Percentiles rank a stretch among this genome's conserved stretches.
phyloP scores from a whole-genome alignment of 2,888 invertebrate species.

The Arenicola marina region DNA sequence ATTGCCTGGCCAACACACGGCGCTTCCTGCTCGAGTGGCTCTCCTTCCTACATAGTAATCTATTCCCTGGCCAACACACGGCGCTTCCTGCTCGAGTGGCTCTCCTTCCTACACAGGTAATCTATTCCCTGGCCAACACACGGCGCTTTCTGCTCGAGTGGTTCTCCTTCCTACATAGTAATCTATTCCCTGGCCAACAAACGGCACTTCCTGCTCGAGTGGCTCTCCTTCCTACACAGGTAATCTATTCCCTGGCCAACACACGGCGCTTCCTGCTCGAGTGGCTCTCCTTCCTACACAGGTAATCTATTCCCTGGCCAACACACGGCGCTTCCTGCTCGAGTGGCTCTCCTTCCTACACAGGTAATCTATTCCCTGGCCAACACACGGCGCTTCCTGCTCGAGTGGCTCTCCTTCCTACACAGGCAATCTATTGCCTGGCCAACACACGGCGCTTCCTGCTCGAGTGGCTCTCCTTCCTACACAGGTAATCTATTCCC shows the following conservation, averaged over 20 bases:
- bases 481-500: not conserved
- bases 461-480: not conserved
- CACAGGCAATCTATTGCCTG: not conserved
- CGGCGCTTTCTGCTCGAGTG: too few species aligned
- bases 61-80: too few species aligned
- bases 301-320: not conserved
- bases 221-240: not conserved
- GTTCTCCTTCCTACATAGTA: too few species aligned
- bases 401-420: not conserved
- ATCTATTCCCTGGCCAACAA: too few species aligned
- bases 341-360: not conserved
- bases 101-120: too few species aligned
- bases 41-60: too few species aligned
- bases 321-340: not conserved
- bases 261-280: not conserved
- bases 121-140: too few species aligned
- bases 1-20: too few species aligned
- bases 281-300: not conserved
- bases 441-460: not conserved
- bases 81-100: too few species aligned
- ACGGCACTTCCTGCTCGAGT: not conserved
- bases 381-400: not conserved
- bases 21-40: too few species aligned
- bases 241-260: not conserved
- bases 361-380: not conserved